phyloP scores from a whole-genome alignment of 1,140 invertebrate species.

The Drepana arcuata region DNA sequence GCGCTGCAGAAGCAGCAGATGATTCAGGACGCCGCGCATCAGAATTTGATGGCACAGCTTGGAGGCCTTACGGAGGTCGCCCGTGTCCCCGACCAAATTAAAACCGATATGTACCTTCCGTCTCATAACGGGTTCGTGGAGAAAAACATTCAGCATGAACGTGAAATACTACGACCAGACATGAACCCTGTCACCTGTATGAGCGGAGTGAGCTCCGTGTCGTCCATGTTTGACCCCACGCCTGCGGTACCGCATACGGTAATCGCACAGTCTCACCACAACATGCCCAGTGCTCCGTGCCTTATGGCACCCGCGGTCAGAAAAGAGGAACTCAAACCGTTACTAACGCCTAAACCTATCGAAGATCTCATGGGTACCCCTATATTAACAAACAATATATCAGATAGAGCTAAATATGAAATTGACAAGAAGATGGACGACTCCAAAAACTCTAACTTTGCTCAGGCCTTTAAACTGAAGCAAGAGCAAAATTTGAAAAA shows the following conservation, averaged over 20 bases:
- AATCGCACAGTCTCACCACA: conserved; percentile 69
- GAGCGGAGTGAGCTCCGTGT: conserved; percentile 70
- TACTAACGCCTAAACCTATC: conserved; percentile 75
- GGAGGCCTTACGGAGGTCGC: conserved; percentile 59
- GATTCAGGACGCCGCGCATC: conserved; percentile 45
- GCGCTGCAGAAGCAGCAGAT: conserved; percentile 38
- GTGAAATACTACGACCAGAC: conserved; percentile 42
- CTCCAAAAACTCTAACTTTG: conserved; percentile 74
- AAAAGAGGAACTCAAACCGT: conserved; percentile 73
- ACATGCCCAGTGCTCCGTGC: conserved; percentile 50
- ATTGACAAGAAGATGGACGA: conserved; percentile 64
- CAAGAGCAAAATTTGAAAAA: conserved; percentile 88
- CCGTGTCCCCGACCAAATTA: conserved; percentile 48
- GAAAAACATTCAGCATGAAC: conserved; percentile 43
- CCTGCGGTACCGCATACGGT: conserved; percentile 58
- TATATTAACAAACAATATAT: conserved; percentile 63
- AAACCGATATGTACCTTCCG: conserved; percentile 50
- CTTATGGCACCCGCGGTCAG: conserved; percentile 67
- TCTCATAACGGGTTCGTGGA: conserved; percentile 71
- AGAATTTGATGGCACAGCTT: conserved; percentile 60
- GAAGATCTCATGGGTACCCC: conserved; percentile 75
- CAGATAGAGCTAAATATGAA: conserved; percentile 57
- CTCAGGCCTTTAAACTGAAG: conserved; percentile 77
- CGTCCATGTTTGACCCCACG: conserved; percentile 79
- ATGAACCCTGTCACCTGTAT: conserved; percentile 61